Base-by-base conservation (phyloP, 1,140 invertebrate genomes). In the Euschistus heros region DNA sequence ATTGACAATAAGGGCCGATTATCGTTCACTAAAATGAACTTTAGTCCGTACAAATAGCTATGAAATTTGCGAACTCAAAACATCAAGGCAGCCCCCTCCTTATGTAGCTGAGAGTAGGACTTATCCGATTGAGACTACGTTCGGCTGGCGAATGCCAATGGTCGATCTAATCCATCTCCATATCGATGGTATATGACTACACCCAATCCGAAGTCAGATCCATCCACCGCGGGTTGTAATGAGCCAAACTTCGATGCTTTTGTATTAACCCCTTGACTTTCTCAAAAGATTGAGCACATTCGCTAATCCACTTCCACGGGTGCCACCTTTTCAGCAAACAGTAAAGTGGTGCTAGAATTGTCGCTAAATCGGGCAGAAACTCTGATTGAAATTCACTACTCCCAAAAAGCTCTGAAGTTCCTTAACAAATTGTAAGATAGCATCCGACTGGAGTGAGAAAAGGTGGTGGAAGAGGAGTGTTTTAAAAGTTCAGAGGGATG, bases 91-190 rank as follows among this genome's bases (percentile, higher is more conserved):
- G 46, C 3, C 46, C 46, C 46, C 46, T 74, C 71, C 3, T 54
- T 30, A 66, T 78, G 72, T 0, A 77, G 70, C 13, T 68, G 66
- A 20, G 72, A 72, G 72, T 72, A 78, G 70, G 72, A 78, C 26
- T 75, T 67, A 62, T 73, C 69, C 18, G 55, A 67, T 27, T 72
- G 22, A 13, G 75, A 76, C 5, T 75, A 50, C 0, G 67, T 57
- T 67, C 46, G 18, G 46, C 18, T 47, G 46, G 46, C 46, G 13
- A 47, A 15, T 47, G 18, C 13, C 46, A 47, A 47, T 57, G 54
- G 54, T 27, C 26, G 20, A 57, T 57, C 54, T n/a, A 57, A 22
- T 57, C 54, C 46, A 47, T 47, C 46, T 17, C 3, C 46, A 47
- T 47, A 47, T 47, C 46, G 46, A 4, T 47, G 46, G 13, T 47